These are phyloP conservation scores for Himalopsyche phryganea DNA, from an alignment of 1,140 invertebrate genomes.

Conservation along the genomic window DNA sequence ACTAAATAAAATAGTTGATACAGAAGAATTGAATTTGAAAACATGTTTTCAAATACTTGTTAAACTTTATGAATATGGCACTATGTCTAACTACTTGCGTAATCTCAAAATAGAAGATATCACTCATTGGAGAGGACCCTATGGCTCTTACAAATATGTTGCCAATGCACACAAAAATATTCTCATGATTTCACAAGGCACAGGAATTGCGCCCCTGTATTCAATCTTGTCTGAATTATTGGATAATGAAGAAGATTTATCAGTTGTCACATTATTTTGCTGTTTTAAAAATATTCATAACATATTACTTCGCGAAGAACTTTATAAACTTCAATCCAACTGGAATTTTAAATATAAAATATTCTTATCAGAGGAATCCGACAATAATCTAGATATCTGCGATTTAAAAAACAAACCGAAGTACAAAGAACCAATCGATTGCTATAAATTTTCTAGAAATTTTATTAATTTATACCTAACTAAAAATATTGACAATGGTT, in stretches of 20 bases:
- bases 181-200: constrained; percentile 65
- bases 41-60: constrained; percentile 61
- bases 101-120: constrained; percentile 50
- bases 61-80: constrained; percentile 60
- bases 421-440: constrained; percentile 43
- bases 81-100: constrained; percentile 58
- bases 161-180: constrained; percentile 51
- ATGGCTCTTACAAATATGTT: constrained; percentile 55
- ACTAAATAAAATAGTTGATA: constrained; percentile 28
- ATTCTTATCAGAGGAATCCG: constrained; percentile 42
- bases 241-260: constrained; percentile 61
- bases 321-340: constrained; percentile 53
- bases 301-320: constrained; percentile 56
- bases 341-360: constrained; percentile 67
- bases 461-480: no score
- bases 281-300: constrained; percentile 52
- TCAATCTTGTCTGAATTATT: constrained; percentile 58
- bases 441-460: no score
- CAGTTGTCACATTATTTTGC: constrained; percentile 56
- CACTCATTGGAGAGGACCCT: constrained; percentile 64
- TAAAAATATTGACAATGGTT: no score
- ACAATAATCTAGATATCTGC: constrained; percentile 37
- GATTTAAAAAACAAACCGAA: constrained; percentile 27
- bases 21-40: constrained; percentile 13
- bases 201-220: constrained; percentile 65